Percentiles rank a stretch among this genome's conserved stretches.
Conservation (phyloP, 2,113 vertebrate genomes). For the Grantiella picta region DNA sequence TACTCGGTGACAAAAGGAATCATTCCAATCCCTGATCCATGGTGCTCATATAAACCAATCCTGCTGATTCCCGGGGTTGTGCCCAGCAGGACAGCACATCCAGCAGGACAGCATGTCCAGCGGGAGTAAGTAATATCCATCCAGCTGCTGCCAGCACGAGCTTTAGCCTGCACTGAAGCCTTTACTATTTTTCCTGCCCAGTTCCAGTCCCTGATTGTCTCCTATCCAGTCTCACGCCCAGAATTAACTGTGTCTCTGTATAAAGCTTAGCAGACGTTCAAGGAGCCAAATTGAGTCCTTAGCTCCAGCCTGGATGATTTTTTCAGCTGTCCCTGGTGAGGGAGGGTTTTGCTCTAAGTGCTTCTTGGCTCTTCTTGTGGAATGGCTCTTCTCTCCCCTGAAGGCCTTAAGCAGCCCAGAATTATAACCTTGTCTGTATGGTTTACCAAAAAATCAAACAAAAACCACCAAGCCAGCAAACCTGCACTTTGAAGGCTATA, state of each 20-base stretch:
- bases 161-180: background rate
- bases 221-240: background rate
- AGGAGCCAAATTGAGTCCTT: background rate
- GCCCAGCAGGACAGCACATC: background rate
- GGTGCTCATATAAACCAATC: background rate
- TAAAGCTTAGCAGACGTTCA: constrained; percentile 28
- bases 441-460: background rate
- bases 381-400: background rate
- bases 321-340: background rate
- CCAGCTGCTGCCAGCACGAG: background rate
- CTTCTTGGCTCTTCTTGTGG: background rate
- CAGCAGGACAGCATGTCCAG: background rate
- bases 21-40: background rate
- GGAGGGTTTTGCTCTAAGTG: background rate
- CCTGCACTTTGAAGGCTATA: background rate
- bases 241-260: background rate
- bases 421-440: background rate
- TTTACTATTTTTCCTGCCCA: background rate
- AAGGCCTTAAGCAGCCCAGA: background rate
- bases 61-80: background rate
- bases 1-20: background rate
- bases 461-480: background rate
- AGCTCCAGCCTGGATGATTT: background rate
- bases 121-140: no score
- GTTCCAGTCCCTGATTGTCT: background rate